Conservation (phyloP, 2,113 vertebrate genomes). For the Neopipo cinnamomea region DNA sequence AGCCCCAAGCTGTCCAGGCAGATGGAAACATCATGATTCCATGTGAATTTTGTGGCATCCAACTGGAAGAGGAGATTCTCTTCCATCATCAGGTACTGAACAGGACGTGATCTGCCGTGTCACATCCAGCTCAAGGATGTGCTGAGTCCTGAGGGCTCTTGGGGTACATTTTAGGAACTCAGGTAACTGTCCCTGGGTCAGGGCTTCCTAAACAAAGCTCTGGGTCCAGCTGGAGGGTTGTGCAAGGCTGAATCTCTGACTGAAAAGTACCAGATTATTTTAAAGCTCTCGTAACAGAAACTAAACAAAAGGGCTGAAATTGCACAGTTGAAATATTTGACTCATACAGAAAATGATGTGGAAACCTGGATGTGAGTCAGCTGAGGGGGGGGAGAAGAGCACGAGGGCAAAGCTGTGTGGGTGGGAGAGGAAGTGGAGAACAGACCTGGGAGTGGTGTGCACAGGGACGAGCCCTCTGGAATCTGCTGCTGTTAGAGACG, state of each 20-base stretch:
- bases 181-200: not conserved
- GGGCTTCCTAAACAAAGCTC: not conserved
- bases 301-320: not conserved
- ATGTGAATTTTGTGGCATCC: constrained; percentile 93
- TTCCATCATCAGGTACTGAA: constrained; percentile 93
- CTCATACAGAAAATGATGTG: not conserved
- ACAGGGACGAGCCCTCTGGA: not conserved
- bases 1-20: constrained; percentile 67
- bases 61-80: constrained; percentile 86
- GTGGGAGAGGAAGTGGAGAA: not conserved
- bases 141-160: not conserved
- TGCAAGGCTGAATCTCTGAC: not conserved
- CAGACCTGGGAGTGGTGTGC: not conserved
- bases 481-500: not conserved
- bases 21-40: constrained; percentile 83
- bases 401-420: not conserved
- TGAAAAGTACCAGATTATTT: not conserved
- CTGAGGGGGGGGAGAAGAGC: not conserved
- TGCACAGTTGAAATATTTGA: not conserved
- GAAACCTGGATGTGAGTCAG: not conserved
- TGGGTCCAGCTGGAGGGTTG: not conserved
- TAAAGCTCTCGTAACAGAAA: not conserved
- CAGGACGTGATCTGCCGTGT: not conserved
- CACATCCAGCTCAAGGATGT: fast-evolving
- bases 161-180: not conserved